Conservation (phyloP, 2,888 invertebrate species). For the Julus scanicus region DNA sequence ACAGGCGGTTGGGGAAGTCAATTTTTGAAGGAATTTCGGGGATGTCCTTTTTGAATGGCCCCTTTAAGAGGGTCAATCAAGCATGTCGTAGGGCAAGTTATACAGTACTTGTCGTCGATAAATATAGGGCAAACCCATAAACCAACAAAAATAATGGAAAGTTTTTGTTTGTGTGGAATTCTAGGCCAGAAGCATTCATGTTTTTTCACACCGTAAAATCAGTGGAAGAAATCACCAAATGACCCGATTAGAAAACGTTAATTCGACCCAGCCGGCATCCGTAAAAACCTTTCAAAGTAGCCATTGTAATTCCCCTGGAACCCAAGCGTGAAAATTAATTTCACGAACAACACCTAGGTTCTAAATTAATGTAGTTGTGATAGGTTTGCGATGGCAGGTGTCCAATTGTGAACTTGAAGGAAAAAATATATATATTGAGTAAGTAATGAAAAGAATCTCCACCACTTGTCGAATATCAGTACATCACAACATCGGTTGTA, state of each 20-base stretch:
- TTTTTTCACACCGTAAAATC: background rate
- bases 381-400: background rate
- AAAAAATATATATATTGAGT: background rate
- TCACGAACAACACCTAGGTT: background rate
- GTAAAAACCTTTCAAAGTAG: background rate
- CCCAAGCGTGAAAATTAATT: background rate
- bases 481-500: background rate
- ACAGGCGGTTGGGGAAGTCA: too few relatives aligned
- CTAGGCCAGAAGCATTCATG: slow-evolving; percentile 21
- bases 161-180: slow-evolving; percentile 25
- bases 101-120: background rate
- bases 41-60: too few relatives aligned
- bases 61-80: background rate
- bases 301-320: background rate
- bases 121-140: slow-evolving; percentile 11
- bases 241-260: background rate
- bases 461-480: background rate
- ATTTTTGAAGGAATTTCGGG: too few relatives aligned
- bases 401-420: background rate
- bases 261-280: background rate
- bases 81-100: background rate
- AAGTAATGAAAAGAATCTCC: background rate
- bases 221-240: slow-evolving; percentile 1
- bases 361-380: background rate
- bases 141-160: slow-evolving; percentile 25